phyloP scores from a whole-genome alignment of 2,113 vertebrate species.

The Arenaria interpres region DNA sequence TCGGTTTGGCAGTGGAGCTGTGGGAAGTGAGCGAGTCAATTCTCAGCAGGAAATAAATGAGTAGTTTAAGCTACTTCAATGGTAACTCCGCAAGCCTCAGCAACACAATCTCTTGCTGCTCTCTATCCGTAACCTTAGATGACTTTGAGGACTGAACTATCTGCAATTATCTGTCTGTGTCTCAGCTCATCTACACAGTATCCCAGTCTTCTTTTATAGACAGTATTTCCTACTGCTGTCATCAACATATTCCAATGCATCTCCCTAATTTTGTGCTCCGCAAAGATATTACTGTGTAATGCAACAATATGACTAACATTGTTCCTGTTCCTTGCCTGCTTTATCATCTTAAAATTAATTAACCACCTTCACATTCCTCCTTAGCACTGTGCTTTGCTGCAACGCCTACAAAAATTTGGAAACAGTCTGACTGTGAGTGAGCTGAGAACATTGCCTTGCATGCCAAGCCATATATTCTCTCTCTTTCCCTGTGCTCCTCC shows the following conservation, averaged over 20 bases:
- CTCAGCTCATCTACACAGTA: background rate
- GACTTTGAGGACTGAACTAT: slow-evolving; percentile 18
- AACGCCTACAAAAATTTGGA: slow-evolving; percentile 36
- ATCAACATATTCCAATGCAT: background rate
- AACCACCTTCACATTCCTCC: slow-evolving; percentile 18
- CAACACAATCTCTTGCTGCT: background rate
- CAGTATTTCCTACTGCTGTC: background rate
- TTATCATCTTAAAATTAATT: slow-evolving; percentile 2
- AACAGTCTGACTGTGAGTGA: slow-evolving; percentile 17
- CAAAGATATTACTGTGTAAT: background rate
- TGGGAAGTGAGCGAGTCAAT: background rate
- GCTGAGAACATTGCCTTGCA: background rate
- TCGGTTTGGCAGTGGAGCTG: background rate
- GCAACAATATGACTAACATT: background rate
- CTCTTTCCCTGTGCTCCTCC: background rate
- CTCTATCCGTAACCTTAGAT: background rate
- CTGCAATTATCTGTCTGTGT: background rate
- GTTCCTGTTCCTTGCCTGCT: background rate
- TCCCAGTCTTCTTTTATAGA: background rate
- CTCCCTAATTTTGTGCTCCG: background rate
- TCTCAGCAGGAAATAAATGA: slow-evolving; percentile 19
- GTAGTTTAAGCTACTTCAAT: background rate
- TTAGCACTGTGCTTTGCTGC: slow-evolving; percentile 29
- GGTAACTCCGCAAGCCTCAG: background rate
- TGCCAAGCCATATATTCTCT: background rate